Base-by-base conservation (phyloP, 2,113 vertebrate species). In the Potamarius usumacintae region DNA sequence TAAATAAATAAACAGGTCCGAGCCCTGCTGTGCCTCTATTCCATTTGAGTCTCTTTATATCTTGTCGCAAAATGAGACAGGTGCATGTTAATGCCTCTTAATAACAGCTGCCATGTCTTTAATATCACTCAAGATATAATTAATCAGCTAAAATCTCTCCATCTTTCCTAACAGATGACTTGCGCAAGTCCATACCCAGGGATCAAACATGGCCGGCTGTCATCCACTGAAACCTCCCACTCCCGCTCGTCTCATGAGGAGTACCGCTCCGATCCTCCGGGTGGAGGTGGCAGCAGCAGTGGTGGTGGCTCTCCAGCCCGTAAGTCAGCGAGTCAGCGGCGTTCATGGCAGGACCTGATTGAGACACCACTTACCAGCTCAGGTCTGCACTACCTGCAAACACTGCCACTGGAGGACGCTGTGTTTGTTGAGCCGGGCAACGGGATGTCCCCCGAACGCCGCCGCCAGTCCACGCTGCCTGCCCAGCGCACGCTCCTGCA, bases 261-360 rank as follows among this genome's bases (percentile, higher is more conserved):
- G 92, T 99, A 98, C 90, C 97, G 97, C 5, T 95, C 96, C 0
- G 98, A 99, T 94, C 96, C 95, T 1, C 95, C 91, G 0, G 96
- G 93, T 25, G 96, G 86, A 3, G 85, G 86, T 4, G 86, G 93
- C 4, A 97, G 97, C 65, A 96, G 95, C 85, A 92, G 95, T 72
- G 95, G 94, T 0, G 96, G 97, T 1, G 96, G 97, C 83, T 99
- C 98, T 0, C 98, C 97, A 0, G 96, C 98, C 12, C 97, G 97
- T 52, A 99, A 99, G 88, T 97, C 97, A 0, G 97, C 97, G 0
- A 98, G 97, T 88, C 97, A 99, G 93, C 95, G 98, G 86, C 97
- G 98, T 48, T 99, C 98, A 53, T 99, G 98, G 98, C 98, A 99
- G 96, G 98, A 99, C 96, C 96, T 99, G 93, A 99, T 99, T 9